Evolutionary conservation across 2,797 vertebrate genomes (phyloP).

Genomic region (Oceanodroma leucorhoa): DNA sequence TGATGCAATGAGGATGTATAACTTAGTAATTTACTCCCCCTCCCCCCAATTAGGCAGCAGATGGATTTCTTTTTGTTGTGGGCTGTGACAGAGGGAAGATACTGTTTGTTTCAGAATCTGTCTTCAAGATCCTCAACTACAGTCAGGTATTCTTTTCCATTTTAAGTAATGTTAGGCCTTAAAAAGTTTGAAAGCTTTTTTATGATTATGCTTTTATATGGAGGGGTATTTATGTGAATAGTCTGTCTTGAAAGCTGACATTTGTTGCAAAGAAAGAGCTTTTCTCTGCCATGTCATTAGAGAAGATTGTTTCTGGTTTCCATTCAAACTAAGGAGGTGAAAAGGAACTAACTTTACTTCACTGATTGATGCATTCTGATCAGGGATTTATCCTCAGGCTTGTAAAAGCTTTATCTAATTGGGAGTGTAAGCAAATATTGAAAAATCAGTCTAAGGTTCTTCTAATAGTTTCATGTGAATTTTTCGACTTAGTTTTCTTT

Average conservation of each 20-base stretch:
- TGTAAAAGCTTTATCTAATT: not conserved
- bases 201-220: not conserved
- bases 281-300: not conserved
- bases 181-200: not conserved
- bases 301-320: not conserved
- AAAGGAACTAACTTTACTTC: not conserved
- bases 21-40: constrained; percentile 7
- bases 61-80: constrained; percentile 98
- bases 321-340: not conserved
- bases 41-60: constrained; percentile 86
- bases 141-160: constrained; percentile 86
- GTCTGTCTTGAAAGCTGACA: not conserved
- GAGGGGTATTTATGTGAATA: not conserved
- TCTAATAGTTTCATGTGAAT: not conserved
- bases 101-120: constrained; percentile 97
- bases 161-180: not conserved
- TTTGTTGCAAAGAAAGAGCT: not conserved
- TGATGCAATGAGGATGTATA: not conserved
- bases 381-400: not conserved
- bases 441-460: not conserved
- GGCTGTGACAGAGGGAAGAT: constrained; percentile 99
- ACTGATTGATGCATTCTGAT: not conserved
- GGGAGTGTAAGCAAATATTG: not conserved
- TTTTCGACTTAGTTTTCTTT: not conserved
- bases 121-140: constrained; percentile 99